Evolutionary conservation across 2,113 vertebrate species (phyloP).

Genomic region (Mormyrus lacerda): DNA sequence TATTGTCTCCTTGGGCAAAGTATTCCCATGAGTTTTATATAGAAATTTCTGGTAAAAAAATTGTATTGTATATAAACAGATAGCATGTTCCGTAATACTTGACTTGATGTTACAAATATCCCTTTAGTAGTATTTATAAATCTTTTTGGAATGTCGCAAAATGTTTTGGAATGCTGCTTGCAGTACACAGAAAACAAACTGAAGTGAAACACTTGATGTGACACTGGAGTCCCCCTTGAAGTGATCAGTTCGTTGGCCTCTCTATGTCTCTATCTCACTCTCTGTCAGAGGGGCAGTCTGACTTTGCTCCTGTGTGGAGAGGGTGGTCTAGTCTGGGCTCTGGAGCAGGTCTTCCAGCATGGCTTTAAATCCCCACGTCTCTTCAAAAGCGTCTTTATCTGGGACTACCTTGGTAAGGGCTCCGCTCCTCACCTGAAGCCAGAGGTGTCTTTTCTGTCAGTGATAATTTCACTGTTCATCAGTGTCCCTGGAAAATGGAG

Average conservation of each 20-base stretch:
- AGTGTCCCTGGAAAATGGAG: background rate
- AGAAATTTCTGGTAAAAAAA: background rate
- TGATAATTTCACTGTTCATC: background rate
- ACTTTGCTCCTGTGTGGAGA: slow-evolving; percentile 92
- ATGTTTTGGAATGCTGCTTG: background rate
- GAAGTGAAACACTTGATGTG: background rate
- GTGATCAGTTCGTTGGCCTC: background rate
- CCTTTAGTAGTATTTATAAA: background rate
- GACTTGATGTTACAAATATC: background rate
- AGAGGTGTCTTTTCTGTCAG: background rate
- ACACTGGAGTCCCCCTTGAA: background rate
- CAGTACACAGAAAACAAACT: background rate
- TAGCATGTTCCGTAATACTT: background rate
- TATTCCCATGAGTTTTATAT: background rate
- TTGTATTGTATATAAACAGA: too few relatives aligned
- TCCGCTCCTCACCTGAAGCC: background rate
- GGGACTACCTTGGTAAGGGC: slow-evolving; percentile 90
- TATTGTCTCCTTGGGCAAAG: background rate
- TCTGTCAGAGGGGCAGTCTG: slow-evolving; percentile 77
- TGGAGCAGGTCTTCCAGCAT: slow-evolving; percentile 95
- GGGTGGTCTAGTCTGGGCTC: slow-evolving; percentile 86
- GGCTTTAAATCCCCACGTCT: slow-evolving; percentile 94
- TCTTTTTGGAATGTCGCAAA: background rate
- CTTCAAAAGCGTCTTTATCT: slow-evolving; percentile 98
- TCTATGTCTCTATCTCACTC: slow-evolving; percentile 8